Base-by-base conservation (phyloP, 2,888 invertebrate genomes). In the Punctoribates punctum region DNA sequence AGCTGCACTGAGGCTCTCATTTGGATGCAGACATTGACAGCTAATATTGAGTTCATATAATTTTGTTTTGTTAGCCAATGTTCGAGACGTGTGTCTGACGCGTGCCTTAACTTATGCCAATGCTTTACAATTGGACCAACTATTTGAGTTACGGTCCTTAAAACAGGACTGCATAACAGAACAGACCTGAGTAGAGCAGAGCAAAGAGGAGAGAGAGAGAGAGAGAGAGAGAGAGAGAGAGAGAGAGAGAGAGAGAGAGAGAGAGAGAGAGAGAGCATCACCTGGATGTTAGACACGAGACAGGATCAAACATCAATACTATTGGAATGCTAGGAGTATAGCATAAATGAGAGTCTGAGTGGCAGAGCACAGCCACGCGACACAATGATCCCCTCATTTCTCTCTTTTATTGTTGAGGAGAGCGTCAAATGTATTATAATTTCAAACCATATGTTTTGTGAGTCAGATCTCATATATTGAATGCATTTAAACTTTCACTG, bases 221-320 rank as follows among this genome's bases (percentile, higher is more conserved):
- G 23, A 20, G 67, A 34, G 65, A 17, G 34, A 17, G 65, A 25
- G 60, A 60, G 23, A 60, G 72, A 23, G 46, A 46, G 72, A 72
- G 70, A 70, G 70, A 65, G 65, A 65, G 65, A 65, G 65, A 65
- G 65, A 65, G 65, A 65, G 65, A 65, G 65, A 65, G 65, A 65
- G 65, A 65, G 17, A 65, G 17, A 20, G 65, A 9, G 23, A 11
- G 72, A 27, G 67, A 67, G 29, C 27, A 48, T 51, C 46, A 73
- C 48, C 27, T 73, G 73, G 73, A 73, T 25, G 48, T 73, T 4
- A 51, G 27, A 46, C 73, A 48, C 46, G 27, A 38, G 25, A 70
- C 29, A 17, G 5, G 29, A 13, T 48, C 25, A 8, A 6, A 54
- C 25, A 42, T 27, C 13, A 17, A 27, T 8, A 38, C 27, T 15